Percentiles rank a stretch among this genome's conserved stretches.
These are phyloP conservation scores for Urocitellus parryii DNA, from an alignment of 2,113 vertebrate genomes.

Conservation along the genomic window DNA sequence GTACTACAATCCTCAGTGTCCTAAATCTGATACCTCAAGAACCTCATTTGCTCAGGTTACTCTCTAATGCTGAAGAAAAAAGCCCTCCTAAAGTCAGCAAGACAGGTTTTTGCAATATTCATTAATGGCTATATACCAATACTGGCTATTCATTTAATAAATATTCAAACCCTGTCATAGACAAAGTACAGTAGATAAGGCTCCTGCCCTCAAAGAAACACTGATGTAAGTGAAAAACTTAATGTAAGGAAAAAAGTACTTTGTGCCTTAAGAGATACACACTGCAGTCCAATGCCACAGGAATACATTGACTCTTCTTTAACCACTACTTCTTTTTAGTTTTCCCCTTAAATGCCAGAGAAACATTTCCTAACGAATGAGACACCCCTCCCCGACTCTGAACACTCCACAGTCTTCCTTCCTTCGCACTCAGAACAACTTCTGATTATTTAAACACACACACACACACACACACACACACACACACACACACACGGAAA, in stretches of 20 bases:
- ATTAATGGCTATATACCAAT: slow-evolving; percentile 33
- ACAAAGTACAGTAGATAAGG: not conserved
- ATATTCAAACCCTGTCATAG: not conserved
- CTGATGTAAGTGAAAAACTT: not conserved
- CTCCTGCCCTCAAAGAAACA: not conserved
- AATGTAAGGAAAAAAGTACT: not conserved
- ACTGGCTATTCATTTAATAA: slow-evolving; percentile 21
- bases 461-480: no score
- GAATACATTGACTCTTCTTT: not conserved
- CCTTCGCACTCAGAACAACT: not conserved
- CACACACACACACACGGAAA: not conserved
- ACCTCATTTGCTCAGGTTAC: not conserved
- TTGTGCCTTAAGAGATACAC: not conserved
- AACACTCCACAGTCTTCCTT: not conserved
- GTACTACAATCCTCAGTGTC: not conserved
- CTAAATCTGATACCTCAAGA: not conserved
- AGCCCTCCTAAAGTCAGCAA: not conserved
- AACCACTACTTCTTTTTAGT: slow-evolving; percentile 1
- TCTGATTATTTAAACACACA: not conserved
- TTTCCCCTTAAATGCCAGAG: not conserved
- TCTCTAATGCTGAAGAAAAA: not conserved
- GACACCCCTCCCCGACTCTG: not conserved
- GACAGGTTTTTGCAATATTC: not conserved
- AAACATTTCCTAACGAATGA: not conserved
- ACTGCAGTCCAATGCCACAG: not conserved